phyloP scores from a whole-genome alignment of 1,140 invertebrate genomes.

The Steinernema feltiae region DNA sequence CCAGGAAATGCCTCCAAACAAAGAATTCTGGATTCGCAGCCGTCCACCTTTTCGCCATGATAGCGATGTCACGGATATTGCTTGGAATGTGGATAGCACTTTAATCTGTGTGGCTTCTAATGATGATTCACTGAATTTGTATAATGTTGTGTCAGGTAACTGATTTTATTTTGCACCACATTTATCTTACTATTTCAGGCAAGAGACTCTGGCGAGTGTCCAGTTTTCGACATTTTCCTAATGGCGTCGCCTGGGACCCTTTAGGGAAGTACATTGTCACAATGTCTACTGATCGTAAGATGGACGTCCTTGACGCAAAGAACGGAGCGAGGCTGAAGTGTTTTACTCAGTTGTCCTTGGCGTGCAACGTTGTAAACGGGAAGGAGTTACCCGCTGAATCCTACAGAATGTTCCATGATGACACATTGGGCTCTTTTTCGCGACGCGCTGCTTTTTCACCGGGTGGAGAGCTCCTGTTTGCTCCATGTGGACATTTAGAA shows the following conservation, averaged over 20 bases:
- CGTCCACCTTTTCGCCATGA: slow-evolving; percentile 26
- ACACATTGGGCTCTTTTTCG: slow-evolving; percentile 30
- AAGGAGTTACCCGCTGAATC: background rate
- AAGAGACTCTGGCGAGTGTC: slow-evolving; percentile 27
- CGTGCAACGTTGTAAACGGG: background rate
- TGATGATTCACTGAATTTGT: slow-evolving; percentile 29
- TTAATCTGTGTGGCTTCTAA: slow-evolving; percentile 28
- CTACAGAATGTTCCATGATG: slow-evolving; percentile 38
- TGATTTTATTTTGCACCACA: background rate
- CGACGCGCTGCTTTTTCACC: slow-evolving; percentile 26
- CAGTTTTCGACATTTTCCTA: slow-evolving; percentile 32
- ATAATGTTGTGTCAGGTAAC: slow-evolving; percentile 33
- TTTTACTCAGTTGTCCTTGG: slow-evolving; percentile 17
- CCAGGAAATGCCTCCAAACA: slow-evolving; percentile 33
- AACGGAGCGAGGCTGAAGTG: slow-evolving; percentile 25
- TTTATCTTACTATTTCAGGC: slow-evolving; percentile 26
- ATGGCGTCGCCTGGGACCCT: slow-evolving; percentile 39
- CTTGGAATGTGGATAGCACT: slow-evolving; percentile 22
- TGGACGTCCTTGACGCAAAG: slow-evolving; percentile 30
- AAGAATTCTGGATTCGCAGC: slow-evolving; percentile 35
- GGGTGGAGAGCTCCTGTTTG: slow-evolving; percentile 31
- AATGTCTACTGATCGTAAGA: slow-evolving; percentile 35
- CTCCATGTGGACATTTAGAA: slow-evolving; percentile 35
- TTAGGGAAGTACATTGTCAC: slow-evolving; percentile 34
- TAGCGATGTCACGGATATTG: slow-evolving; percentile 31